phyloP scores from a whole-genome alignment of 2,888 invertebrate species.

The Hirudinaria manillensis region DNA sequence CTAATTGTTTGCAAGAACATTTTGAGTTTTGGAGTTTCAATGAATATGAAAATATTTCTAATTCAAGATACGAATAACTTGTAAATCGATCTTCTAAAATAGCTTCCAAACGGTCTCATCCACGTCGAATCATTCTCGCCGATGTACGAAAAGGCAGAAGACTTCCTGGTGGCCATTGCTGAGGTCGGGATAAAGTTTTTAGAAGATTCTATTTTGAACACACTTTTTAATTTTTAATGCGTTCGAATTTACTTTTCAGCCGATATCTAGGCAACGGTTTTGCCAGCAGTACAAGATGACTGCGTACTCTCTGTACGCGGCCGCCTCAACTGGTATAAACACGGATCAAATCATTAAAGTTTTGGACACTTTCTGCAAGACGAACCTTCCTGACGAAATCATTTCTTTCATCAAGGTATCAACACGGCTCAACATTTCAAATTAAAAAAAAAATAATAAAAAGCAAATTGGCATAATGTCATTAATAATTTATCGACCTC shows the following conservation, averaged over 20 bases:
- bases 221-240: not conserved
- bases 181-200: constrained; percentile 59
- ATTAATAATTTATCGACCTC: too few species aligned
- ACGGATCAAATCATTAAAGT: constrained; percentile 95
- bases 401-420: constrained; percentile 75
- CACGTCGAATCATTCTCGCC: constrained; percentile 97
- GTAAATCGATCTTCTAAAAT: constrained; percentile 19
- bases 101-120: constrained; percentile 90
- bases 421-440: not conserved
- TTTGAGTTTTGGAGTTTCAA: too few species aligned
- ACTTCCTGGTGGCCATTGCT: constrained; percentile 95
- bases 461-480: too few species aligned
- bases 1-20: too few species aligned
- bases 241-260: constrained; percentile 54
- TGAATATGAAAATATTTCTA: too few species aligned
- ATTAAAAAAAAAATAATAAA: too few species aligned
- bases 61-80: not conserved
- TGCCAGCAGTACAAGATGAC: constrained; percentile 92
- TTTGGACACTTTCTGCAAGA: constrained; percentile 87
- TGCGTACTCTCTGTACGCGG: constrained; percentile 96
- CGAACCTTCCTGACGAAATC: constrained; percentile 86
- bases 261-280: constrained; percentile 92
- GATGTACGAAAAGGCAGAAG: constrained; percentile 97
- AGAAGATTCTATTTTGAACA: too few species aligned
- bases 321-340: constrained; percentile 95